These are phyloP conservation scores for Archegozetes longisetosus DNA, from an alignment of 1,140 invertebrate genomes.

Conservation along the genomic window DNA sequence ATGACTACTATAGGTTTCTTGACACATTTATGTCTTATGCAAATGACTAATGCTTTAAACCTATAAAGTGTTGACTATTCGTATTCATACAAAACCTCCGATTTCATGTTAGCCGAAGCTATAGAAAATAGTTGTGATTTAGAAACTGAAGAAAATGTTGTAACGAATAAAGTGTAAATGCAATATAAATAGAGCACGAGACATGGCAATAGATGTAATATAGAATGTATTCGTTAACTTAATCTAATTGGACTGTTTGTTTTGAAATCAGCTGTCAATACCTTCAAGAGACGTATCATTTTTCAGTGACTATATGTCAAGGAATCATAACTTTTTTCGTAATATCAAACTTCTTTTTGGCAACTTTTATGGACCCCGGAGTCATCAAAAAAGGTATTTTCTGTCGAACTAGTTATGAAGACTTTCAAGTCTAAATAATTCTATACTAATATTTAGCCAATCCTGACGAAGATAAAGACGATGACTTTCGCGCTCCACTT, in stretches of 20 bases:
- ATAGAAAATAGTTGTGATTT: no score
- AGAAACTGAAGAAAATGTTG: no score
- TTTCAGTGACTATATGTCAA: conserved; percentile 81
- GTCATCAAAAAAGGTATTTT: conserved; percentile 87
- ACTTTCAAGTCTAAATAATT: conserved; percentile 13
- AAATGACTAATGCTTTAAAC: no score
- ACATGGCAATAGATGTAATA: no score
- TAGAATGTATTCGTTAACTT: conserved; percentile 10
- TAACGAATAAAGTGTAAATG: no score
- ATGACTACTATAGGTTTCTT: no score
- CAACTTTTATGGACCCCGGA: conserved; percentile 98
- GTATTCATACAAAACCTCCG: no score
- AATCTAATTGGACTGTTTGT: conserved; percentile 28
- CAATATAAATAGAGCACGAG: no score
- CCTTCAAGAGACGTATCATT: conserved; percentile 57
- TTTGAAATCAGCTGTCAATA: conserved; percentile 48
- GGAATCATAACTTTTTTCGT: conserved; percentile 91
- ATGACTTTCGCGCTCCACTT: conserved; percentile 89
- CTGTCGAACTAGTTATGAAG: background rate
- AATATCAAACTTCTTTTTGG: conserved; percentile 90
- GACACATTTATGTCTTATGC: no score
- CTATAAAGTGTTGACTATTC: no score
- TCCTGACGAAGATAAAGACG: conserved; percentile 93
- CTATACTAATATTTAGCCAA: conserved; percentile 44
- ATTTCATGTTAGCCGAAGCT: no score